These are phyloP conservation scores for Nineta flava DNA, from an alignment of 2,888 invertebrate genomes.

Conservation along the genomic window DNA sequence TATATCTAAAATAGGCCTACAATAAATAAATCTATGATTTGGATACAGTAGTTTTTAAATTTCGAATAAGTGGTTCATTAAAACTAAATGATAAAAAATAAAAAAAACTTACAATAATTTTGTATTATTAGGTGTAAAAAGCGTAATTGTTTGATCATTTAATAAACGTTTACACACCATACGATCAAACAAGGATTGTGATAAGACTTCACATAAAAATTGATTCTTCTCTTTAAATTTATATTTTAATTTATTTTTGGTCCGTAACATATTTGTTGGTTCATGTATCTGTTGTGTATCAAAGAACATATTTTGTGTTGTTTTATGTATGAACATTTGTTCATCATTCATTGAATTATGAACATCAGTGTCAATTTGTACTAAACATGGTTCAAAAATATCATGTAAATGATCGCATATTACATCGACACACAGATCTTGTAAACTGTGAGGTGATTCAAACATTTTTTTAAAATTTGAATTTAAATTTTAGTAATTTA, in stretches of 20 bases:
- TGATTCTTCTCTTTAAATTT: constrained; percentile 35
- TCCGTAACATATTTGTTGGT: neutral
- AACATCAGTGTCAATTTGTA: constrained; percentile 16
- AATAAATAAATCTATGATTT: neutral
- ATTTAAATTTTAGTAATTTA: constrained; percentile 8
- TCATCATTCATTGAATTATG: constrained; percentile 10
- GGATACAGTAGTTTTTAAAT: too few species aligned
- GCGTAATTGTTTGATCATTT: constrained; percentile 39
- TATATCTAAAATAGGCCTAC: neutral
- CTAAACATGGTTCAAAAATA: constrained; percentile 30
- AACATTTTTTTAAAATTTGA: too few species aligned
- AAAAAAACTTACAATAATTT: constrained; percentile 30
- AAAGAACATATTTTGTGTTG: neutral
- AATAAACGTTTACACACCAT: constrained; percentile 40
- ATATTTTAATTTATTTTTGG: constrained; percentile 13
- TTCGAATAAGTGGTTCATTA: too few species aligned
- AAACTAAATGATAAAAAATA: neutral
- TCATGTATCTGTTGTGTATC: constrained; percentile 6
- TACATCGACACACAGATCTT: constrained; percentile 44
- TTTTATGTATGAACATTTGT: neutral
- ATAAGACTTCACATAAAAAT: constrained; percentile 38
- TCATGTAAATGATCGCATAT: constrained; percentile 44
- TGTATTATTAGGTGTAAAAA: constrained; percentile 42
- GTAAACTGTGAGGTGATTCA: constrained; percentile 52
- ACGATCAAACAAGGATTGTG: constrained; percentile 35